These are phyloP conservation scores for Orthonevra nobilis DNA, from an alignment of 2,888 invertebrate genomes.

Conservation along the genomic window DNA sequence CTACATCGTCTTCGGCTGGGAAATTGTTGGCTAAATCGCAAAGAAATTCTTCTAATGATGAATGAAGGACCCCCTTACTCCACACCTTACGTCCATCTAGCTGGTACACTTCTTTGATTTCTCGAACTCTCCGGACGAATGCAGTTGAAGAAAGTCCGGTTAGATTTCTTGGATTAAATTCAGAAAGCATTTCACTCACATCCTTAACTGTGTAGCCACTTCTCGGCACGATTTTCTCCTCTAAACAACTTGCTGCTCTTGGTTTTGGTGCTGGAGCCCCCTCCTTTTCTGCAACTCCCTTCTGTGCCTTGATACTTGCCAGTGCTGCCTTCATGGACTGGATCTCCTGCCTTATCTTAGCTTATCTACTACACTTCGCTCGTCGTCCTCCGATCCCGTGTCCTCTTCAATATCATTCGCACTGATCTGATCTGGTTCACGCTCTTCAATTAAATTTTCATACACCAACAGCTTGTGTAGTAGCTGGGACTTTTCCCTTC, in stretches of 20 bases:
- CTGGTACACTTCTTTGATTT: slow-evolving; percentile 14
- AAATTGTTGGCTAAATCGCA: slow-evolving; percentile 14
- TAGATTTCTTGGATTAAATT: slow-evolving; percentile 1
- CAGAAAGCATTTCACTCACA: not conserved
- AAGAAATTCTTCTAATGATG: slow-evolving; percentile 11
- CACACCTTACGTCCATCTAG: slow-evolving; percentile 12
- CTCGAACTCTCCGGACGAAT: not conserved
- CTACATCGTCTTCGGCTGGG: slow-evolving; percentile 8
- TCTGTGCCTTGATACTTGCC: not conserved
- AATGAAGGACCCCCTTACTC: slow-evolving; percentile 9
- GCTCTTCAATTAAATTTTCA: not conserved
- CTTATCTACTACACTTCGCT: not conserved
- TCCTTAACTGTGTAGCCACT: slow-evolving; percentile 9
- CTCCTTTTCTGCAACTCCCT: not conserved
- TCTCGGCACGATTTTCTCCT: not conserved
- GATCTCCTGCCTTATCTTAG: not conserved
- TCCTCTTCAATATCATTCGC: not conserved
- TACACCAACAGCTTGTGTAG: slow-evolving; percentile 20
- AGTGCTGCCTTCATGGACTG: slow-evolving; percentile 2
- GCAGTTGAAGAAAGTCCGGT: slow-evolving; percentile 1
- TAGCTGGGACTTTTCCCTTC: slow-evolving; percentile 4
- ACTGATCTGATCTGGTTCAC: slow-evolving; percentile 2
- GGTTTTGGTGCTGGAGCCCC: not conserved
- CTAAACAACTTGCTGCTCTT: no score
- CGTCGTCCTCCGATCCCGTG: not conserved